phyloP scores from a whole-genome alignment of 2,797 vertebrate genomes.

The Sciaenops ocellatus region DNA sequence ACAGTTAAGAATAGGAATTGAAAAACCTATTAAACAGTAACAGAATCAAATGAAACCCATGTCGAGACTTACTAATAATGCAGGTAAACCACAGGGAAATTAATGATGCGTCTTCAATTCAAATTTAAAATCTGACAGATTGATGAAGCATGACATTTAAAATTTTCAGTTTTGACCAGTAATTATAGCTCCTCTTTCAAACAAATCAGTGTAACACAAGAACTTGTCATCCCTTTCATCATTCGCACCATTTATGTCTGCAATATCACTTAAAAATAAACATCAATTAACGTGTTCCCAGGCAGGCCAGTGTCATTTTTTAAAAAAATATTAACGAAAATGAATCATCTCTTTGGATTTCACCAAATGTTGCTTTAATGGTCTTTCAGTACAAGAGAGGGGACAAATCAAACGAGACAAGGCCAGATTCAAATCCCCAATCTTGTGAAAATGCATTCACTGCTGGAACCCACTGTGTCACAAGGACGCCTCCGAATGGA shows the following conservation, averaged over 20 bases:
- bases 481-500: constrained; percentile 41
- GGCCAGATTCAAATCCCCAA: constrained; percentile 35
- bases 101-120: neutral
- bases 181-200: constrained; percentile 4
- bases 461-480: constrained; percentile 40
- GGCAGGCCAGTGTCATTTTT: neutral
- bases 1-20: constrained; percentile 18
- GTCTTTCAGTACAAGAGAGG: neutral
- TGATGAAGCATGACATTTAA: neutral
- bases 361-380: neutral
- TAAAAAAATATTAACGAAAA: neutral
- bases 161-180: neutral
- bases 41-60: constrained; percentile 25
- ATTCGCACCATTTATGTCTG: accelerated
- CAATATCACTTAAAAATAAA: neutral
- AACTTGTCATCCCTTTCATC: neutral
- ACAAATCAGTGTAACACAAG: neutral
- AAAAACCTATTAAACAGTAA: constrained; percentile 37
- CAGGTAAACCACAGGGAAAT: constrained; percentile 9
- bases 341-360: neutral
- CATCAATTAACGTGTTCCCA: neutral
- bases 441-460: constrained; percentile 39
- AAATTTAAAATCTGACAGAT: constrained; percentile 1
- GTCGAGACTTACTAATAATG: constrained; percentile 16
- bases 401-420: constrained; percentile 2